These are phyloP conservation scores for Phyto melanocephala DNA, from an alignment of 2,888 invertebrate species.

Conservation along the genomic window DNA sequence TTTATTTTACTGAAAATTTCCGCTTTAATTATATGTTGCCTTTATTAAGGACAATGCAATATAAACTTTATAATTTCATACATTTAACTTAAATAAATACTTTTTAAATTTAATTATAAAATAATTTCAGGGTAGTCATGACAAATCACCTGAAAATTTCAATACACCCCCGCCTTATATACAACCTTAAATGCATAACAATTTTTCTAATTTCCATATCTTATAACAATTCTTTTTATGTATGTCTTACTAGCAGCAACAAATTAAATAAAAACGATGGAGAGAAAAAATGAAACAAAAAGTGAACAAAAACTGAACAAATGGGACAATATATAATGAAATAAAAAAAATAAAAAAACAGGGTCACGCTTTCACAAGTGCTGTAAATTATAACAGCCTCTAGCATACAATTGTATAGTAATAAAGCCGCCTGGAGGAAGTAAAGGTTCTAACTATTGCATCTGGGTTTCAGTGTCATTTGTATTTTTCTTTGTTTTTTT, in stretches of 20 bases:
- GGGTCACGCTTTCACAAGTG: neutral
- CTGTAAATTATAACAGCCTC: constrained; percentile 7
- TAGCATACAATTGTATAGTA: constrained; percentile 18
- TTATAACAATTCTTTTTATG: neutral
- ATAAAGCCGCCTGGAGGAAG: neutral
- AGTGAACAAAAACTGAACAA: neutral
- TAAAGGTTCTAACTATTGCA: neutral
- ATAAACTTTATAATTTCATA: too few relatives aligned
- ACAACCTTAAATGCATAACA: too few relatives aligned
- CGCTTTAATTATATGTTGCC: too few relatives aligned
- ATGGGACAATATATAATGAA: neutral
- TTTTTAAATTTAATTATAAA: too few relatives aligned
- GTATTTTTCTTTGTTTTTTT: neutral
- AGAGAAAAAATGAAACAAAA: neutral
- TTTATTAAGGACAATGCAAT: too few relatives aligned
- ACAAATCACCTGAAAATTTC: too few relatives aligned
- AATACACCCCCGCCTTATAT: too few relatives aligned
- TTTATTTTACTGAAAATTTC: too few relatives aligned
- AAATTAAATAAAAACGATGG: too few relatives aligned
- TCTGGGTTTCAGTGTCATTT: neutral
- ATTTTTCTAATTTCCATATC: too few relatives aligned
- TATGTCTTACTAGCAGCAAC: neutral
- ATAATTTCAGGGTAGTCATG: too few relatives aligned
- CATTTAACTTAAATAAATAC: too few relatives aligned
- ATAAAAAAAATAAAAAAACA: neutral